phyloP scores from a whole-genome alignment of 2,797 vertebrate genomes.

The Leptodactylus fallax region DNA sequence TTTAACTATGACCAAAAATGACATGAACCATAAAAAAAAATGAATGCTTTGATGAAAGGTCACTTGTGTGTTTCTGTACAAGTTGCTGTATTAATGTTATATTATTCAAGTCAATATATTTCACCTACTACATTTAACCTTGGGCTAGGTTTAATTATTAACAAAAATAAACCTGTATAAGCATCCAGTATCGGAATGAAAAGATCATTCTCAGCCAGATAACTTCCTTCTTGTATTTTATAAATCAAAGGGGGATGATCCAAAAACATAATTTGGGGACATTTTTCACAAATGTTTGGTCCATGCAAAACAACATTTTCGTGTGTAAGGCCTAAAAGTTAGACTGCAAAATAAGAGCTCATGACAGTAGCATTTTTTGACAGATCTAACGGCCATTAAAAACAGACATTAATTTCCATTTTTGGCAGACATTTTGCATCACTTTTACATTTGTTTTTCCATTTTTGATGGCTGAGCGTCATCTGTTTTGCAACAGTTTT shows the following conservation, averaged over 20 bases:
- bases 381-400: too few species aligned
- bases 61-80: constrained; percentile 54
- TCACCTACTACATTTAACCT: constrained; percentile 58
- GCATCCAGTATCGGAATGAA: constrained; percentile 19
- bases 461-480: too few species aligned
- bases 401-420: too few species aligned
- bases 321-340: too few species aligned
- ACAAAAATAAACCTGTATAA: constrained; percentile 40
- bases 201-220: not conserved
- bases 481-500: too few species aligned
- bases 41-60: constrained; percentile 66
- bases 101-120: constrained; percentile 59
- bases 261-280: not conserved
- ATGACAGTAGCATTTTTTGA: too few species aligned
- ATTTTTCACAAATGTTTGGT: too few species aligned
- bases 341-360: too few species aligned
- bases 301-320: too few species aligned
- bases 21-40: constrained; percentile 65
- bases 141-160: constrained; percentile 56
- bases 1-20: constrained; percentile 68
- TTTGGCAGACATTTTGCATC: too few species aligned
- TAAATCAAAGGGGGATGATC: not conserved
- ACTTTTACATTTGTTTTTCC: too few species aligned
- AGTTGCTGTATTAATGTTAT: constrained; percentile 52
- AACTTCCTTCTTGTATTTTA: not conserved